These are phyloP conservation scores for Smutsia temminckii DNA, from an alignment of 2,797 vertebrate species.

Conservation along the genomic window DNA sequence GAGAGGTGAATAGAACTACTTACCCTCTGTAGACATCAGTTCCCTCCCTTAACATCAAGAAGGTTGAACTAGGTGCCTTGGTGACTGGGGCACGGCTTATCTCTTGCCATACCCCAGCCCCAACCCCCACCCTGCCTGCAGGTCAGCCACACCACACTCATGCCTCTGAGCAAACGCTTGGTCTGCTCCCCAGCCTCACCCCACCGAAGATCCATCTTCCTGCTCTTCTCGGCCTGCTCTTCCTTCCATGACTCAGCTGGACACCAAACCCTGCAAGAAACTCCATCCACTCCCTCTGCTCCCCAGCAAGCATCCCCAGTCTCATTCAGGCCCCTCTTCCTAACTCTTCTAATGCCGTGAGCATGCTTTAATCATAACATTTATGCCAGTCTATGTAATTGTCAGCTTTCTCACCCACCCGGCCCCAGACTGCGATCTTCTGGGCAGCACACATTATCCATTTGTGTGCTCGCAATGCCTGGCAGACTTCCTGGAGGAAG, in stretches of 20 bases:
- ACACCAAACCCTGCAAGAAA: background rate
- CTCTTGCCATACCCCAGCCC: background rate
- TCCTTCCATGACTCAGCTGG: background rate
- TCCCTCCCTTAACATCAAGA: background rate
- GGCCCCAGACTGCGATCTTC: background rate
- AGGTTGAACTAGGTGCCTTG: background rate
- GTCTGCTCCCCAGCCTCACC: background rate
- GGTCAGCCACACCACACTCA: background rate
- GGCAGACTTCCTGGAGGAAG: background rate
- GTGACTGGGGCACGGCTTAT: background rate
- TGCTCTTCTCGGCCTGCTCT: background rate
- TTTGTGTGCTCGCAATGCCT: background rate
- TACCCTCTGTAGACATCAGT: background rate
- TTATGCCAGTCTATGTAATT: background rate
- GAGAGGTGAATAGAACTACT: background rate
- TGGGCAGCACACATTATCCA: background rate
- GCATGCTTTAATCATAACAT: background rate
- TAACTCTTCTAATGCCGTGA: background rate
- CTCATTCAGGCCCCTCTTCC: background rate
- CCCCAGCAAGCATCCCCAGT: background rate
- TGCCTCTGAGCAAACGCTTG: background rate
- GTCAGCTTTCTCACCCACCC: background rate
- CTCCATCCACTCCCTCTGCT: background rate
- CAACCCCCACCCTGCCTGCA: background rate
- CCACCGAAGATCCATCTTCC: background rate